These are phyloP conservation scores for Neoitamus cyanurus DNA, from an alignment of 2,888 invertebrate species.

Conservation along the genomic window DNA sequence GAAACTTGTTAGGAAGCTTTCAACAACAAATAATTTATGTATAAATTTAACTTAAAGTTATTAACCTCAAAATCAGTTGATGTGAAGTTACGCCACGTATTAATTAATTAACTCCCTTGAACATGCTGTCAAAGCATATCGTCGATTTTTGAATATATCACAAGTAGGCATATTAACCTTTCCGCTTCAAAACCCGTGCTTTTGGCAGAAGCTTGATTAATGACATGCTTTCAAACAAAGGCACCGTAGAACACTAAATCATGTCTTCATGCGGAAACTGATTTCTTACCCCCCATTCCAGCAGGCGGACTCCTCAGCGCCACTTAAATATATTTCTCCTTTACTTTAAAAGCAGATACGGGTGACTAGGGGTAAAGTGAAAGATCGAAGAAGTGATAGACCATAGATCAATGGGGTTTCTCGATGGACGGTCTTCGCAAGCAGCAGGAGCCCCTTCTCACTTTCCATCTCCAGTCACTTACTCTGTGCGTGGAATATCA, in stretches of 20 bases:
- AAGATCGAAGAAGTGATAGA: conserved; percentile 29
- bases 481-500: conserved; percentile 29
- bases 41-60: not conserved
- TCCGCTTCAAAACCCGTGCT: conserved; percentile 6
- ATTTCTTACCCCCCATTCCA: conserved; percentile 11
- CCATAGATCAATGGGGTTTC: conserved; percentile 23
- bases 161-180: conserved; percentile 21
- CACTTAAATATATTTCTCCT: conserved; percentile 17
- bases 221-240: conserved; percentile 20
- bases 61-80: too few relatives aligned
- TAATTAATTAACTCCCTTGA: not conserved
- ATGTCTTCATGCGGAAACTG: conserved; percentile 9
- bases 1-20: too few relatives aligned
- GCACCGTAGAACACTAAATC: conserved; percentile 26
- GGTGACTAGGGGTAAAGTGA: not conserved
- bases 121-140: not conserved
- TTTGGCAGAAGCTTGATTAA: conserved; percentile 32
- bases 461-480: not conserved
- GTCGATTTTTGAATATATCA: conserved; percentile 20
- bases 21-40: not conserved
- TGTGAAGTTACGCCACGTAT: too few relatives aligned
- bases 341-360: conserved; percentile 8
- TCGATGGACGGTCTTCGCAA: not conserved
- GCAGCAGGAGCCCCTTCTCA: not conserved
- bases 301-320: not conserved